phyloP scores from a whole-genome alignment of 2,113 vertebrate genomes.

The Toxotes jaculatrix region DNA sequence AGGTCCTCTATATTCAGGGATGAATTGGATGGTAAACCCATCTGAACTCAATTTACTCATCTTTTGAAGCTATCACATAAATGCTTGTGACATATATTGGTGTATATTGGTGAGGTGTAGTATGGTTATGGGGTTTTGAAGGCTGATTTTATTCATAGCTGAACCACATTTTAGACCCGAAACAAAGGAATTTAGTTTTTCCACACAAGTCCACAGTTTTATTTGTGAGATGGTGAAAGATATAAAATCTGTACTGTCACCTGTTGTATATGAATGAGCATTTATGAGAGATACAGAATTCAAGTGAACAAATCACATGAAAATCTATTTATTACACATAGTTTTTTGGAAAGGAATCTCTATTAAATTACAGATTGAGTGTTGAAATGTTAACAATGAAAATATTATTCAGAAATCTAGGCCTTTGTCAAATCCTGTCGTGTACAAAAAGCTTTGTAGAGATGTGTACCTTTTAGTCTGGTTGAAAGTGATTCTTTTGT shows the following conservation, averaged over 20 bases:
- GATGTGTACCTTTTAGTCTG: background rate
- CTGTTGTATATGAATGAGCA: background rate
- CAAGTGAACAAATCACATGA: background rate
- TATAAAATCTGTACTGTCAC: background rate
- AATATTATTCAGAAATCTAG: too few relatives aligned
- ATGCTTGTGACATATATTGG: constrained; percentile 5
- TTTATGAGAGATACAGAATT: background rate
- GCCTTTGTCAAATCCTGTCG: background rate
- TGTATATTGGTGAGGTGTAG: background rate
- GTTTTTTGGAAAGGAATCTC: too few relatives aligned
- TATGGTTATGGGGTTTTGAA: background rate
- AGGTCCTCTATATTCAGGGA: constrained; percentile 9
- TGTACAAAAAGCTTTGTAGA: background rate
- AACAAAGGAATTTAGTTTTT: constrained; percentile 5
- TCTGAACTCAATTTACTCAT: constrained; percentile 48
- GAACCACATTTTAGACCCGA: background rate
- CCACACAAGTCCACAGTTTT: background rate
- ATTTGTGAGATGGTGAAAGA: background rate
- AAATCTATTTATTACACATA: background rate
- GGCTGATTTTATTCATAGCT: background rate
- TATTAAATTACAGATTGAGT: too few relatives aligned
- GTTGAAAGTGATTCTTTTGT: background rate
- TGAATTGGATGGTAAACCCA: constrained; percentile 37
- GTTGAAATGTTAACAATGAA: too few relatives aligned
- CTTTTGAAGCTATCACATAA: constrained; percentile 28